Percentiles rank a stretch among this genome's conserved stretches.
phyloP scores from a whole-genome alignment of 2,113 vertebrate genomes.

The Coryphaenoides rupestris region DNA sequence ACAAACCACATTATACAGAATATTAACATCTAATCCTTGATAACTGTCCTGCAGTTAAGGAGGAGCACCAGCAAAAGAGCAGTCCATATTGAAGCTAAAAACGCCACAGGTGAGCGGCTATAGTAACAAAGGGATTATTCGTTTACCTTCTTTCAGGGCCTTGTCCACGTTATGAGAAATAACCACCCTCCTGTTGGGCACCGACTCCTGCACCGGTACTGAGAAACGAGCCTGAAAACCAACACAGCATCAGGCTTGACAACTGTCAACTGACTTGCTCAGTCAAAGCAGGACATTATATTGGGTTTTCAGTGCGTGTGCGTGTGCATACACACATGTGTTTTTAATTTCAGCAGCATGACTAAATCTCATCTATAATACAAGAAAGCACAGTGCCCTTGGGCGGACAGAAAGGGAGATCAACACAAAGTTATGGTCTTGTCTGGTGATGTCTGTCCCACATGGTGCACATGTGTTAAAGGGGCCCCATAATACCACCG shows the following conservation, averaged over 20 bases:
- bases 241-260: conserved; percentile 7
- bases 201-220: conserved; percentile 75
- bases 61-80: no score
- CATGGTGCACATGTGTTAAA: no score
- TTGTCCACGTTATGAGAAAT: conserved; percentile 98
- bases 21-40: no score
- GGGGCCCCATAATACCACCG: no score
- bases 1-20: no score
- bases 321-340: neutral
- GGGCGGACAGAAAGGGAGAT: neutral
- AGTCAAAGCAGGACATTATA: neutral
- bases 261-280: neutral
- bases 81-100: no score
- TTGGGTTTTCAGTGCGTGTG: no score
- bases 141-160: conserved; percentile 92
- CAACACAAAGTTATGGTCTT: neutral
- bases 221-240: conserved; percentile 74
- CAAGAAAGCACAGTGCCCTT: conserved; percentile 13
- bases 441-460: no score
- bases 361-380: conserved; percentile 36
- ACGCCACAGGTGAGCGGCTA: no score
- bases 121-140: neutral
- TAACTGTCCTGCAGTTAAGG: no score
- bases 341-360: conserved; percentile 27
- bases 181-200: conserved; percentile 83